Evolutionary conservation across 2,888 invertebrate genomes (phyloP).

Genomic region (Sympetrum striolatum): DNA sequence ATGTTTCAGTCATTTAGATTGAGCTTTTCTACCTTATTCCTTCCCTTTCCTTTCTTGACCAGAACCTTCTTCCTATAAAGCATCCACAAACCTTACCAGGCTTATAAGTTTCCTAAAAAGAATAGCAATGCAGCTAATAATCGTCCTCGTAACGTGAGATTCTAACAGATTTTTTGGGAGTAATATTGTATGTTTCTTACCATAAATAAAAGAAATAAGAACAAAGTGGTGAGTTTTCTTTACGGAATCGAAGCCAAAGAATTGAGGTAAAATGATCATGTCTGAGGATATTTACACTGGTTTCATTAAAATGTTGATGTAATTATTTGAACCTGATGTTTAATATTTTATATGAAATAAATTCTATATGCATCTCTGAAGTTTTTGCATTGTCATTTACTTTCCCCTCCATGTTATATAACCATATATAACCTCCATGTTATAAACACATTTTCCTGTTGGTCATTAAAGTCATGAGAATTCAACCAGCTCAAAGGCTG

Average conservation of each 20-base stretch:
- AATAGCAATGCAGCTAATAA: conserved; percentile 34
- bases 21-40: conserved; percentile 20
- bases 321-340: conserved; percentile 26
- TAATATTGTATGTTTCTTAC: conserved; percentile 46
- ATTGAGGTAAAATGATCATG: conserved; percentile 12
- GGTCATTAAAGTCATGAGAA: no score
- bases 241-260: not conserved
- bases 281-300: conserved; percentile 3
- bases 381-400: not conserved
- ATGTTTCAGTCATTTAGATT: conserved; percentile 37
- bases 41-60: not conserved
- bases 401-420: not conserved
- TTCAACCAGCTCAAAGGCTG: no score
- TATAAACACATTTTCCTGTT: no score
- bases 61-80: not conserved
- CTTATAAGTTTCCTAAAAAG: conserved; percentile 44
- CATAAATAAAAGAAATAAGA: conserved; percentile 45
- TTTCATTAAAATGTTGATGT: conserved; percentile 33
- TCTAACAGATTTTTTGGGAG: conserved; percentile 46
- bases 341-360: conserved; percentile 41
- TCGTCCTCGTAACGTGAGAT: conserved; percentile 41
- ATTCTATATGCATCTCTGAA: conserved; percentile 26
- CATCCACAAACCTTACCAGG: conserved; percentile 26
- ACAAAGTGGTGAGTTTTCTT: conserved; percentile 23
- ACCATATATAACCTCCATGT: not conserved